Conservation (phyloP, 2,888 invertebrate species). For the Pasiphila rectangulata region DNA sequence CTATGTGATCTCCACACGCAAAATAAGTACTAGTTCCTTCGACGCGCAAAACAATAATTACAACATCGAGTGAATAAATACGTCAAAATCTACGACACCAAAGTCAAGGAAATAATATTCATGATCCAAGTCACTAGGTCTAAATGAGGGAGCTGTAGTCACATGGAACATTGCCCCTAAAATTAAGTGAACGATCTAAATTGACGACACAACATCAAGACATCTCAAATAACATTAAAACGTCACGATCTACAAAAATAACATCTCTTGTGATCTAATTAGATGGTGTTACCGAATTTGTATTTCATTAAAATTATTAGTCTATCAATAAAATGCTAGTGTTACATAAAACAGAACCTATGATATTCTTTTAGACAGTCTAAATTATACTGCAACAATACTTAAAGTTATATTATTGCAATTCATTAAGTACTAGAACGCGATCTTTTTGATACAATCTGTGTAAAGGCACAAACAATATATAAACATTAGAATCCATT, state of each 20-base stretch:
- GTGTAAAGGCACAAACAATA: constrained; percentile 76
- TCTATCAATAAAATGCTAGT: constrained; percentile 51
- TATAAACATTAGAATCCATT: constrained; percentile 37
- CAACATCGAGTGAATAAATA: constrained; percentile 37
- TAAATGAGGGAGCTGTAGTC: constrained; percentile 37
- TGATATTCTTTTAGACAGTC: constrained; percentile 35
- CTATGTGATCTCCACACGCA: constrained; percentile 42
- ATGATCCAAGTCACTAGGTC: constrained; percentile 44
- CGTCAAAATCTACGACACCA: constrained; percentile 33
- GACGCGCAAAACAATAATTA: constrained; percentile 37
- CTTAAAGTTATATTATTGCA: constrained; percentile 53
- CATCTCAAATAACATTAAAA: constrained; percentile 40
- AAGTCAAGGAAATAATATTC: constrained; percentile 15
- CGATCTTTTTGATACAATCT: constrained; percentile 33
- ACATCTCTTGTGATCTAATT: constrained; percentile 14
- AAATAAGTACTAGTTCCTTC: constrained; percentile 42
- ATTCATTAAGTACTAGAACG: constrained; percentile 57
- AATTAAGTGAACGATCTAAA: constrained; percentile 40
- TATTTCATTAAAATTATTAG: constrained; percentile 23
- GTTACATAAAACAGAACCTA: constrained; percentile 47
- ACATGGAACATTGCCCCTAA: constrained; percentile 30
- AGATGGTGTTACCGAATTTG: constrained; percentile 8
- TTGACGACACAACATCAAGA: constrained; percentile 67
- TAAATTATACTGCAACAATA: constrained; percentile 52
- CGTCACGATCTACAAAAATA: constrained; percentile 44